Base-by-base conservation (phyloP, 2,797 vertebrate species). In the Megalops cyprinoides region DNA sequence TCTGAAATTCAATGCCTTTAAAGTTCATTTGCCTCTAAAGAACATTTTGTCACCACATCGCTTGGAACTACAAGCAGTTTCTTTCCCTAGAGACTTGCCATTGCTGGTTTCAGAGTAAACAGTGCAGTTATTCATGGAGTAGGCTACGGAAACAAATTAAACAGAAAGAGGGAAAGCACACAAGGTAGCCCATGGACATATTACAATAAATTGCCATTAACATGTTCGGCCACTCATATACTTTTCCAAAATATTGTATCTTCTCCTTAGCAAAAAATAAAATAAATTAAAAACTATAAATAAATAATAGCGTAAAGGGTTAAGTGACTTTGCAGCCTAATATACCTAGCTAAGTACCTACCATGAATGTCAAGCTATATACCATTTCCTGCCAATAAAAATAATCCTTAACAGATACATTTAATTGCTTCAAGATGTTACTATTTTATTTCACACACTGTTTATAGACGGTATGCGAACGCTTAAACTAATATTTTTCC, bases 31-130 rank as follows among this genome's bases (percentile, higher is more conserved):
- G 42, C n/a, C 67, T 77, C 87, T 81, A 34, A 87, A 89, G 86
- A 88, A 90, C 89, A 91, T 92, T 91, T 89, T 89, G 89, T 89
- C 92, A 88, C 82, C n/a, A n/a, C n/a, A n/a, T n/a, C n/a, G n/a
- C n/a, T n/a, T n/a, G n/a, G n/a, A n/a, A n/a, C n/a, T n/a, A n/a
- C 88, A 92, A 88, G 82, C 81, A 86, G 82, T 83, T 79, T 91
- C 90, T 48, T 77, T 80, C 15, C 1, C 37, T 42, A 86, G 88
- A 86, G 80, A 28, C 56, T 80, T 88, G 81, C 83, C 87, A 87
- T 88, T 86, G 84, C 79, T 81, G 83, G 85, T 75, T 75, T n/a
- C 46, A 15, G 92, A 87, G 82, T 88, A 80, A 85, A 87, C 87
- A 88, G 89, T 90, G 77, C 83, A 84, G 89, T 89, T 85, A n/a